Evolutionary conservation across 2,888 invertebrate genomes (phyloP).

Genomic region (Spatulosminthurus flaviceps): DNA sequence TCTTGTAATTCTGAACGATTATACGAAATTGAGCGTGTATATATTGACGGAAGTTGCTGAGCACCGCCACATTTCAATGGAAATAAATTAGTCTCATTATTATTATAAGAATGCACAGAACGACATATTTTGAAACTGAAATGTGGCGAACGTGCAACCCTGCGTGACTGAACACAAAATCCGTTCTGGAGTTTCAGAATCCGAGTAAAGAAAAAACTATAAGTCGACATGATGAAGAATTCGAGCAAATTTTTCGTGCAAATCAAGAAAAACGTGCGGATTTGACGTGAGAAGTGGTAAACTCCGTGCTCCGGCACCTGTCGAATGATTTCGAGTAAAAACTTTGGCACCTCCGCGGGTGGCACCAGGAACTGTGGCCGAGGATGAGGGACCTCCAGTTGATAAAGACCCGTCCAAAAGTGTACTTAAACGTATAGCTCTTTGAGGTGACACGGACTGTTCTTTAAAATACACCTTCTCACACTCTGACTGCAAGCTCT

Average conservation of each 20-base stretch:
- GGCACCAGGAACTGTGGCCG: conserved; percentile 41
- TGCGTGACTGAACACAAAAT: neutral
- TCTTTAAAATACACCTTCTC: conserved; percentile 63
- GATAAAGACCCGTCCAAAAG: conserved; percentile 51
- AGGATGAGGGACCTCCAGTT: conserved; percentile 37
- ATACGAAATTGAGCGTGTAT: conserved; percentile 28
- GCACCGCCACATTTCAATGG: neutral
- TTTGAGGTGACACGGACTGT: conserved; percentile 61
- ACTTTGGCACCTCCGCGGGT: conserved; percentile 53
- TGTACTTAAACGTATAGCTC: conserved; percentile 59
- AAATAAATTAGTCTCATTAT: neutral
- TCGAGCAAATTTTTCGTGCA: conserved; percentile 63
- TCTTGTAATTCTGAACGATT: neutral
- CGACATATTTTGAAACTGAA: neutral
- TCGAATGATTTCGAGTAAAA: conserved; percentile 60
- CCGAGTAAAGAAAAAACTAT: conserved; percentile 48
- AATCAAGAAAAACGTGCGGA: conserved; percentile 63
- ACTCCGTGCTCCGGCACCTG: conserved; percentile 59
- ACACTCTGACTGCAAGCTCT: conserved; percentile 60
- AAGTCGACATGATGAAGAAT: conserved; percentile 64
- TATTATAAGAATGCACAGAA: neutral
- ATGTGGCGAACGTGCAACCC: conserved; percentile 6
- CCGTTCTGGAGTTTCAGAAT: neutral
- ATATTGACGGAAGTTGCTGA: conserved; percentile 12
- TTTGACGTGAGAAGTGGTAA: conserved; percentile 62